phyloP scores from a whole-genome alignment of 2,888 invertebrate species.

The Machimus rusticus region DNA sequence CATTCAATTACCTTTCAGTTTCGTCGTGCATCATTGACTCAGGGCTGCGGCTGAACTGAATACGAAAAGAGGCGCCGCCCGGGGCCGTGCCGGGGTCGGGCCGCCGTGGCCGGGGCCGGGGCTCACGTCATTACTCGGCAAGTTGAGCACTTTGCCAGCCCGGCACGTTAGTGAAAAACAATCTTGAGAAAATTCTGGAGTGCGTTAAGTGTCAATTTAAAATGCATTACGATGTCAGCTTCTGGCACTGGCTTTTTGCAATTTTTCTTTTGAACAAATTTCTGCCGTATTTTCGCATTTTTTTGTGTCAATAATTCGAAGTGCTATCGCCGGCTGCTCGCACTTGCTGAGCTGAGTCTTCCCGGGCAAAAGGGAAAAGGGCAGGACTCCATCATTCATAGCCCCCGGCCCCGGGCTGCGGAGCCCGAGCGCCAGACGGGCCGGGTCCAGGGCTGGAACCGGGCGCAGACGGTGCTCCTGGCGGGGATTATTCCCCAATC shows the following conservation, averaged over 20 bases:
- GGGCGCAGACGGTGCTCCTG: not conserved
- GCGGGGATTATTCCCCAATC: constrained; percentile 32
- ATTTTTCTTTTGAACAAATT: not conserved
- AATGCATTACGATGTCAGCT: constrained; percentile 37
- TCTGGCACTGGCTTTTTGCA: not conserved
- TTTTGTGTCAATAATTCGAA: not conserved
- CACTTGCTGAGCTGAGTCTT: not conserved
- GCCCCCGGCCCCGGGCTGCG: not conserved
- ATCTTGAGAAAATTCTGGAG: constrained; percentile 14
- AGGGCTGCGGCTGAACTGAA: not conserved
- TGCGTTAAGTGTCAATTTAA: constrained; percentile 34
- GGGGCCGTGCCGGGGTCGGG: not conserved
- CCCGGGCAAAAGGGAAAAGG: not conserved
- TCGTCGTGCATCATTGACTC: not conserved
- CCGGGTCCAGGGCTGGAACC: no score
- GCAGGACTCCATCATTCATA: constrained; percentile 2
- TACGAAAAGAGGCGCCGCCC: not conserved
- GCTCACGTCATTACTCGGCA: not conserved
- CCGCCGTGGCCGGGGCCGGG: not conserved
- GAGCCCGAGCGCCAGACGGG: not conserved
- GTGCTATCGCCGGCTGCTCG: not conserved
- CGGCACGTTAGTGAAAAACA: constrained; percentile 16
- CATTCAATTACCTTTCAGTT: not conserved
- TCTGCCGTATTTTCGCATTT: not conserved
- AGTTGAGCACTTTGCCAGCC: constrained; percentile 7